Evolutionary conservation across 2,797 vertebrate genomes (phyloP).

Genomic region (Sarcoramphus papa): DNA sequence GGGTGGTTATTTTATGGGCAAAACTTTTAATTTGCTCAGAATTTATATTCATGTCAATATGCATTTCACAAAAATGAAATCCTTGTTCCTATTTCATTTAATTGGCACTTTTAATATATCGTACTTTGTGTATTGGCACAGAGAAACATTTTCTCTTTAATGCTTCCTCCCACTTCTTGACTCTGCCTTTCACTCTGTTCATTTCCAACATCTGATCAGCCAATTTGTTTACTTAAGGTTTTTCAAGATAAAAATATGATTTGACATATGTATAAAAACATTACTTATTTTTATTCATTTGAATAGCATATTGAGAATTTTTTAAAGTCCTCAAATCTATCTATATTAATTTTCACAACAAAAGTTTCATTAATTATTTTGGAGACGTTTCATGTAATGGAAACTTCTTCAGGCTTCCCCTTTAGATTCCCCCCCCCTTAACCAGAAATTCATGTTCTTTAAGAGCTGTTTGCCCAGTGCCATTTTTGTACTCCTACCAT

Average conservation of each 20-base stretch:
- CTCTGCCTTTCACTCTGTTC: neutral
- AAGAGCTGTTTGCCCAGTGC: neutral
- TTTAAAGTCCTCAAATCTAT: neutral
- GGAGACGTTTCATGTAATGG: neutral
- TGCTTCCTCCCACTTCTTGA: neutral
- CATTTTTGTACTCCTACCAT: neutral
- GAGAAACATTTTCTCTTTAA: neutral
- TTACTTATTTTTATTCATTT: no score
- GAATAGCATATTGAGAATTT: neutral
- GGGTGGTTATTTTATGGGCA: neutral
- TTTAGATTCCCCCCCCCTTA: neutral
- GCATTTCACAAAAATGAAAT: neutral
- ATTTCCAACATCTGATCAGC: neutral
- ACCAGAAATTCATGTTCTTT: conserved; percentile 10
- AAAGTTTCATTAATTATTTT: neutral
- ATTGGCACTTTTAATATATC: neutral
- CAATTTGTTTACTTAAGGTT: neutral
- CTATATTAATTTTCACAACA: neutral
- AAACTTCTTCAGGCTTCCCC: neutral
- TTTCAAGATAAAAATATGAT: neutral
- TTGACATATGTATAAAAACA: neutral
- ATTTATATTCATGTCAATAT: neutral
- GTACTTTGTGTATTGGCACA: neutral
- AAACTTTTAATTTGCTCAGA: neutral
- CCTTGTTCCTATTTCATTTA: neutral